Percentiles rank a stretch among this genome's conserved stretches.
phyloP scores from a whole-genome alignment of 2,113 vertebrate genomes.

The Phaethornis superciliosus region DNA sequence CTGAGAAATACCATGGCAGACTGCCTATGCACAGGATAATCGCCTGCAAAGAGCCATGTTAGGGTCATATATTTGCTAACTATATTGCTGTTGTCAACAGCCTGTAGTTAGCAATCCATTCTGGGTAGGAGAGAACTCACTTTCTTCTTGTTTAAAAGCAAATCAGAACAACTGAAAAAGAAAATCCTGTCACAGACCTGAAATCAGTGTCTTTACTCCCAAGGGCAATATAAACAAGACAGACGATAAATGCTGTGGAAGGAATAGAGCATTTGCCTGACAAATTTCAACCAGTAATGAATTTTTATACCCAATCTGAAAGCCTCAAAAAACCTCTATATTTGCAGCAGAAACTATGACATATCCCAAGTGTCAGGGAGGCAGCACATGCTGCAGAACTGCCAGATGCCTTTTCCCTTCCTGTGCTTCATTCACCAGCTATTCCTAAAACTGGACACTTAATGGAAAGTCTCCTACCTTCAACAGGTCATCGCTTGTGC shows the following conservation, averaged over 20 bases:
- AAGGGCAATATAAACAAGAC: background rate
- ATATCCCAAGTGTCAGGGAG: background rate
- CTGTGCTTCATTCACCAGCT: background rate
- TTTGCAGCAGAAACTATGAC: background rate
- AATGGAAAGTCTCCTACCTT: background rate
- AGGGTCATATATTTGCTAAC: conserved; percentile 13
- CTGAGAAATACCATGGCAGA: background rate
- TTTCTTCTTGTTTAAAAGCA: conserved; percentile 56
- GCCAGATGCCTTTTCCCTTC: background rate
- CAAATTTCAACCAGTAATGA: conserved; percentile 16
- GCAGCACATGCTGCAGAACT: background rate
- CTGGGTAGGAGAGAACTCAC: background rate
- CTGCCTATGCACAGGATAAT: conserved; percentile 1
- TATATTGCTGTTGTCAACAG: conserved; percentile 43
- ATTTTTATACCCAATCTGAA: conserved; percentile 10
- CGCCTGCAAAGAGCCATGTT: background rate
- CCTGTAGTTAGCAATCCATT: conserved; percentile 33
- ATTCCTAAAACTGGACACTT: background rate
- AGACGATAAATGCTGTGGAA: background rate
- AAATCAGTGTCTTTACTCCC: conserved; percentile 14
- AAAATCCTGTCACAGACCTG: background rate
- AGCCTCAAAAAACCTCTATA: background rate
- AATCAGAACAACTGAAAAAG: conserved; percentile 35
- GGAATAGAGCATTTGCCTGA: background rate
- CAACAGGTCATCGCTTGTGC: background rate